Evolutionary conservation across 1,140 invertebrate genomes (phyloP), one percentile per base, ranked within the genome.

Genomic region (Tetragnatha versicolor): DNA sequence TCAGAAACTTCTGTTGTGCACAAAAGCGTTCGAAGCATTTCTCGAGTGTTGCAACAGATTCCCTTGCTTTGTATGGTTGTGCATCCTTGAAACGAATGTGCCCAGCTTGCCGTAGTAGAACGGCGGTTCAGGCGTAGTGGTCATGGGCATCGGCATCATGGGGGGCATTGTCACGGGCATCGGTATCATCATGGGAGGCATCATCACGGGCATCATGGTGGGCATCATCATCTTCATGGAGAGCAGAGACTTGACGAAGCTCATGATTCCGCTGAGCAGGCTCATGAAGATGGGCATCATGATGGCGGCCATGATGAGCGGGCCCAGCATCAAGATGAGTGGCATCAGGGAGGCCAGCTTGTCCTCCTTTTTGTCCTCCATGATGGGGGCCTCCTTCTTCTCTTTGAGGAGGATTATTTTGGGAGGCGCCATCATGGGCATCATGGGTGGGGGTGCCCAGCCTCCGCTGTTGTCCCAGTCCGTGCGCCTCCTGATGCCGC

Each of bases 201-300:
- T 70, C n/a, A 35, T 70, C 6, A 6, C n/a, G 27, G 27, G 58
- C 33, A 39, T 69, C 27, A 45, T 45, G 17, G 35, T n/a, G n/a
- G 47, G 25, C 25, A 31, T 31, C 2, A 27, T 20, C 61, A 58
- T 77, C 37, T 66, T 77, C 61, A 66, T 77, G 5, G 61, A 29
- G 14, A 77, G 12, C 45, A 77, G 20, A 14, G 75, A 77, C 25
- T 77, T 77, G 17, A 77, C 33, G 33, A 77, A 77, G 2, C 51
- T 31, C 75, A 77, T 77, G 14, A 77, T 66, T 55, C 61, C 61
- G 25, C 47, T 66, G 6, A 66, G 17, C 0, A 77, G 63, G 20
- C 75, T 77, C 60, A 77, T 66, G n/a, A 77, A 66, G 45, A 68
- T 55, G 7, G 75, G 75, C 61, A 68, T 39, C 31, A 77, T 22